Conservation (phyloP, 1,140 invertebrate species). For the Chironomus striatipennis region DNA sequence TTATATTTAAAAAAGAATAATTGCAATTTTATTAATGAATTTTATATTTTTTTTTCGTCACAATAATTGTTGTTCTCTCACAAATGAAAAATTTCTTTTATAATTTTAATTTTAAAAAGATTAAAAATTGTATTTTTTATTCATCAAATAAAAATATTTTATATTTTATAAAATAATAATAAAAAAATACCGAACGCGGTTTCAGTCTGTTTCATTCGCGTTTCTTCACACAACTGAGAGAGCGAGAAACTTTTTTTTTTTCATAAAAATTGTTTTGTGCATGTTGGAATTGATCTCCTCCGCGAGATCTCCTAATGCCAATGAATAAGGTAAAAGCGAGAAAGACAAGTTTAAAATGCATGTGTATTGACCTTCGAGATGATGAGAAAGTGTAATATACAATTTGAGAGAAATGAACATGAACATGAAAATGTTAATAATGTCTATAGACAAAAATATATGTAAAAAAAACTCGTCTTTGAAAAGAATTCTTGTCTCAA, state of each 20-base stretch:
- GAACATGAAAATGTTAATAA: no score
- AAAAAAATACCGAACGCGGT: conserved; percentile 5
- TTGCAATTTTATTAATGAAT: conserved; percentile 2
- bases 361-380: background rate
- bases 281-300: background rate
- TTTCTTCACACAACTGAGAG: conserved; percentile 4
- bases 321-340: background rate
- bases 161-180: background rate
- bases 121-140: background rate
- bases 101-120: background rate
- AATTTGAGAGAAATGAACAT: background rate
- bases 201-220: conserved; percentile 16
- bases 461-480: background rate
- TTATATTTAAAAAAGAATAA: background rate
- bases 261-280: no score
- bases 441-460: no score
- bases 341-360: background rate
- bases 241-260: background rate
- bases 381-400: background rate
- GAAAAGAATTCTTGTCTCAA: background rate
- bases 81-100: background rate
- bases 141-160: background rate
- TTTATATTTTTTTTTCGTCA: background rate
- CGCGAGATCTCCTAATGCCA: background rate
- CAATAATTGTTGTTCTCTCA: background rate